phyloP scores from a whole-genome alignment of 2,797 vertebrate genomes.

The Pyrrhura leucotis region DNA sequence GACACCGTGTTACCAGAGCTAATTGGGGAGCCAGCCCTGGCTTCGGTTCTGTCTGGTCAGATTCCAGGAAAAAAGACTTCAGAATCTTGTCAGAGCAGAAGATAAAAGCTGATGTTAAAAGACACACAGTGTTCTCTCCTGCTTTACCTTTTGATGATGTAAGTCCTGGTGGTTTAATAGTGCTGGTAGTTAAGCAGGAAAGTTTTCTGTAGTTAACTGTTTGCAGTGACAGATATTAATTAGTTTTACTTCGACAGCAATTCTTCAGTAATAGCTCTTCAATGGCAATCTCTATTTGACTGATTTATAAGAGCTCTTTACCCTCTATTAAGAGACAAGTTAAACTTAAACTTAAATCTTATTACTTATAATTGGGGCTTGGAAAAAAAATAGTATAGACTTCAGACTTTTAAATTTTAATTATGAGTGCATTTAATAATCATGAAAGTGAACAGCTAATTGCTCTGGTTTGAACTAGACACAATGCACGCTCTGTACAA shows the following conservation, averaged over 20 bases:
- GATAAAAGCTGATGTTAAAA: slow-evolving; percentile 66
- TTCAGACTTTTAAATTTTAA: slow-evolving; percentile 77
- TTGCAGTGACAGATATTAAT: slow-evolving; percentile 78
- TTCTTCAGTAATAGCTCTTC: slow-evolving; percentile 71
- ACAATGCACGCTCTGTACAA: not conserved
- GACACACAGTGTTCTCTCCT: slow-evolving; percentile 69
- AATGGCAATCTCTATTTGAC: slow-evolving; percentile 73
- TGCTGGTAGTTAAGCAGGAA: slow-evolving; percentile 66
- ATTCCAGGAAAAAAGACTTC: slow-evolving; percentile 51
- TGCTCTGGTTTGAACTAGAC: slow-evolving; percentile 43
- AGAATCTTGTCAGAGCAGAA: slow-evolving; percentile 56
- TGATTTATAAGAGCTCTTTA: slow-evolving; percentile 79
- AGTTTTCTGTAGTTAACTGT: slow-evolving; percentile 66
- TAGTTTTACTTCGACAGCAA: slow-evolving; percentile 73
- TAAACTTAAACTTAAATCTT: slow-evolving; percentile 80
- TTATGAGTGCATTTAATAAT: slow-evolving; percentile 70
- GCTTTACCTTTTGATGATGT: slow-evolving; percentile 68
- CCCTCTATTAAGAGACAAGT: slow-evolving; percentile 80
- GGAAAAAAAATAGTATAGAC: slow-evolving; percentile 65
- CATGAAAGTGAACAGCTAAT: slow-evolving; percentile 67
- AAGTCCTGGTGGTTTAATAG: slow-evolving; percentile 70
- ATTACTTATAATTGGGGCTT: slow-evolving; percentile 74
- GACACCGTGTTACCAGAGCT: slow-evolving; percentile 48
- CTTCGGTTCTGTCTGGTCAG: slow-evolving; percentile 60
- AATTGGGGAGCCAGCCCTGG: slow-evolving; percentile 72